phyloP scores from a whole-genome alignment of 2,113 vertebrate genomes.

The Catharus fuscescens region DNA sequence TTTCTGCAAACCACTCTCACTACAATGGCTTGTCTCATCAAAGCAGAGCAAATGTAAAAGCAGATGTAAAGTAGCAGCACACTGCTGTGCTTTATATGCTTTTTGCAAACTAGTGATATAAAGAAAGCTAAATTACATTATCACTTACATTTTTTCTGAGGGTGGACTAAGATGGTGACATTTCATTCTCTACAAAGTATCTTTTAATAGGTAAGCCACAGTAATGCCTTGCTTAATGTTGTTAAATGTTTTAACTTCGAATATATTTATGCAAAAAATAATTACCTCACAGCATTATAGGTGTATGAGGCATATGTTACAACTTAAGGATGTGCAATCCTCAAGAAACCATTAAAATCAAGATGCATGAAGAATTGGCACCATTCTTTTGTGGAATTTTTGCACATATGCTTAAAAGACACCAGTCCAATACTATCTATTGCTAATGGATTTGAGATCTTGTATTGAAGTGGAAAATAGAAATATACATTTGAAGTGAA shows the following conservation, averaged over 20 bases:
- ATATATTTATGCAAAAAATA: neutral
- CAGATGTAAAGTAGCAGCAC: neutral
- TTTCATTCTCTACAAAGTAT: neutral
- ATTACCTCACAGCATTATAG: neutral
- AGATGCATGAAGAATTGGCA: neutral
- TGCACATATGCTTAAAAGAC: neutral
- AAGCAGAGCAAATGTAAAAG: neutral
- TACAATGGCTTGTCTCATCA: neutral
- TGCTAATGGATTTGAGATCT: neutral
- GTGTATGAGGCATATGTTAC: neutral
- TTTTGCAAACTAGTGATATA: neutral
- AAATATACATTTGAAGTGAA: neutral
- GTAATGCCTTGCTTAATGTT: neutral
- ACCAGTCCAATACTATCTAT: neutral
- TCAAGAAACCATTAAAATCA: neutral
- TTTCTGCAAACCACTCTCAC: neutral
- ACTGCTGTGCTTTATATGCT: neutral
- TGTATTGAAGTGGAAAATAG: neutral
- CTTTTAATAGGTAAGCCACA: neutral
- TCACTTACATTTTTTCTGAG: neutral
- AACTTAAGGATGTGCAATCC: neutral
- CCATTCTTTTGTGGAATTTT: neutral
- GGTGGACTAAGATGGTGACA: neutral
- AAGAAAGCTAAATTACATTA: neutral
- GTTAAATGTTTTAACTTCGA: neutral